phyloP scores from a whole-genome alignment of 2,888 invertebrate species.

The Torymus auratus region DNA sequence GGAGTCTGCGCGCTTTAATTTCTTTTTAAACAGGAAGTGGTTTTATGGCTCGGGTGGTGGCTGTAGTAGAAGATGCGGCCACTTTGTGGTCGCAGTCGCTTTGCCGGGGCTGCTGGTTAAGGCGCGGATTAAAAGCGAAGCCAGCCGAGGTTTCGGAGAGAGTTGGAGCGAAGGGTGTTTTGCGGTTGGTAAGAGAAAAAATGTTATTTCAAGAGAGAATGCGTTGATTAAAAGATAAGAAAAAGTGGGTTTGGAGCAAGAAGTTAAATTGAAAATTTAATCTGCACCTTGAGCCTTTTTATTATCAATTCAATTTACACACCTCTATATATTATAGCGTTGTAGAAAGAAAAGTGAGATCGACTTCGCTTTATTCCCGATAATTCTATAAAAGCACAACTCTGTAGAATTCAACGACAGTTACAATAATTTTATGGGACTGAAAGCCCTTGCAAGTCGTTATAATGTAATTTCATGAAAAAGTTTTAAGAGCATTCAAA shows the following conservation, averaged over 20 bases:
- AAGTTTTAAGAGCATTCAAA: conserved; percentile 24
- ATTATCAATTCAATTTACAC: too few relatives aligned
- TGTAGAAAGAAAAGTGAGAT: too few relatives aligned
- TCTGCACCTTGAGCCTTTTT: too few relatives aligned
- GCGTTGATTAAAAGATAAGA: too few relatives aligned
- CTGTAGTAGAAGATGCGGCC: background rate
- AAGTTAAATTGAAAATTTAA: too few relatives aligned
- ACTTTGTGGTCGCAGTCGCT: conserved; percentile 20
- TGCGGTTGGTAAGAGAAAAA: background rate
- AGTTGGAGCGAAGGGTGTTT: background rate
- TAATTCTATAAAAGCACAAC: background rate
- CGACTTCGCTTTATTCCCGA: too few relatives aligned
- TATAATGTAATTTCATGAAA: background rate
- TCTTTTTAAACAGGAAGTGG: conserved; percentile 20
- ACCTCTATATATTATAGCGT: too few relatives aligned
- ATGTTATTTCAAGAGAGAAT: background rate
- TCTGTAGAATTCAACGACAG: too few relatives aligned
- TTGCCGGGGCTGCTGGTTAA: conserved; percentile 22
- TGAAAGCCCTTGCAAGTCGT: too few relatives aligned
- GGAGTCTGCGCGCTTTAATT: conserved; percentile 3
- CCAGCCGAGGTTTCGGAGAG: background rate
- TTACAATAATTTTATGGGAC: too few relatives aligned
- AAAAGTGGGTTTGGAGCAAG: too few relatives aligned
- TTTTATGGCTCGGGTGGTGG: background rate
- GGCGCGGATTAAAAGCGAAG: conserved; percentile 16